phyloP scores from a whole-genome alignment of 2,797 vertebrate species.

The Tangara arthus region DNA sequence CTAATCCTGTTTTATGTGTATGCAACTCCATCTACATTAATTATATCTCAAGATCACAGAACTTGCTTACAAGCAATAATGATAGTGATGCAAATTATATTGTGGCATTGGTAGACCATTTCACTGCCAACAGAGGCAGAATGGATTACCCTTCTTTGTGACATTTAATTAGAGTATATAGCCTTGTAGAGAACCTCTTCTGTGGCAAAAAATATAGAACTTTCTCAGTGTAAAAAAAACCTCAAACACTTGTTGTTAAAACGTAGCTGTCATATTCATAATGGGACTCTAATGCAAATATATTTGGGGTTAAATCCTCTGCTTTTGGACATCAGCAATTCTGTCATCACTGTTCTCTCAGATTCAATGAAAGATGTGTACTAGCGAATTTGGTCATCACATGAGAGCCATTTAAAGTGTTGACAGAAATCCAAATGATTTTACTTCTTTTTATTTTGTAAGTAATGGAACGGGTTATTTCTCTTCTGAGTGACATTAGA shows the following conservation, averaged over 20 bases:
- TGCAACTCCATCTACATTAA: constrained; percentile 52
- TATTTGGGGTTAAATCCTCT: neutral
- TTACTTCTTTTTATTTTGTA: neutral
- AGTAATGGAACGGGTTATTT: neutral
- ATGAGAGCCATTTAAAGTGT: neutral
- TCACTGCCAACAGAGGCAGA: neutral
- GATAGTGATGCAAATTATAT: constrained; percentile 14
- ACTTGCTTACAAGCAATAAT: constrained; percentile 19
- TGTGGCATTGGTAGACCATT: neutral
- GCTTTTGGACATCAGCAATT: neutral
- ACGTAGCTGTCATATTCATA: neutral
- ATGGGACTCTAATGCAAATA: neutral
- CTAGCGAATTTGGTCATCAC: neutral
- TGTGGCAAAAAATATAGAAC: neutral
- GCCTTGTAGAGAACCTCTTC: neutral
- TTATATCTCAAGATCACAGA: constrained; percentile 57
- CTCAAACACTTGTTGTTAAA: neutral
- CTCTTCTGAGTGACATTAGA: neutral
- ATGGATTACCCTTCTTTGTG: neutral
- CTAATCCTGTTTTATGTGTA: constrained; percentile 32
- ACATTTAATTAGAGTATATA: neutral
- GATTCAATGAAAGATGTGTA: neutral
- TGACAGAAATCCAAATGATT: neutral
- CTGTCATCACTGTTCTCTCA: neutral
- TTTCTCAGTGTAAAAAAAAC: neutral